phyloP scores from a whole-genome alignment of 2,113 vertebrate genomes.

The Charadrius vociferus region DNA sequence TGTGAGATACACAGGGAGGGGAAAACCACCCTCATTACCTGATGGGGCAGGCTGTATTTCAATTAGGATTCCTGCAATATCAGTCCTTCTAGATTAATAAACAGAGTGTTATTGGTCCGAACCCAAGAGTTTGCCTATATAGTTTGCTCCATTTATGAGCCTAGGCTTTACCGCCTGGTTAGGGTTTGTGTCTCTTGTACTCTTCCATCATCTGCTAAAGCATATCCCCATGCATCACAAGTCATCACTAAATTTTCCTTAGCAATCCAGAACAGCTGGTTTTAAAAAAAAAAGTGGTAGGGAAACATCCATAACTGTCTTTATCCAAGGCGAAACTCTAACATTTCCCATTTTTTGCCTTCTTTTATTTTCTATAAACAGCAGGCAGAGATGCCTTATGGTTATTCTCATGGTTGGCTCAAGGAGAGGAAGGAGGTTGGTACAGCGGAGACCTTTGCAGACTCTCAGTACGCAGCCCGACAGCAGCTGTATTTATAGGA shows the following conservation, averaged over 20 bases:
- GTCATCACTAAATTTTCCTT: background rate
- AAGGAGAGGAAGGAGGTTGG: background rate
- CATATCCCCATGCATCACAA: background rate
- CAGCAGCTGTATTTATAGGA: background rate
- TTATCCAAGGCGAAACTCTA: background rate
- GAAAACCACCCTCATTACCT: background rate
- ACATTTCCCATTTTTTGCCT: background rate
- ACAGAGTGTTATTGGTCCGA: fast-evolving
- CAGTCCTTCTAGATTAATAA: background rate
- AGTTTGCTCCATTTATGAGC: background rate
- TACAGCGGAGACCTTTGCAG: background rate
- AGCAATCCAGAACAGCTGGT: background rate
- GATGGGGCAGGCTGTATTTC: background rate
- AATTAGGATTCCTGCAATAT: background rate
- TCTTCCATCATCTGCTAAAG: background rate
- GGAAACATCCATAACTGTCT: background rate
- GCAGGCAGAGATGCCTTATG: background rate
- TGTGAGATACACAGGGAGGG: background rate
- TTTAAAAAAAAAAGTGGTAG: background rate
- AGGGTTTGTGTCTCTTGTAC: background rate
- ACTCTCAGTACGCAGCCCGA: background rate
- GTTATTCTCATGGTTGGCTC: background rate
- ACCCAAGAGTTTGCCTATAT: background rate
- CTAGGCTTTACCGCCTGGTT: background rate
- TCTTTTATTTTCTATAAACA: background rate